A percentile compares a stretch with the other conserved stretches of the same genome.
Conservation (phyloP, 2,113 vertebrate genomes). For the Anguilla japonica region DNA sequence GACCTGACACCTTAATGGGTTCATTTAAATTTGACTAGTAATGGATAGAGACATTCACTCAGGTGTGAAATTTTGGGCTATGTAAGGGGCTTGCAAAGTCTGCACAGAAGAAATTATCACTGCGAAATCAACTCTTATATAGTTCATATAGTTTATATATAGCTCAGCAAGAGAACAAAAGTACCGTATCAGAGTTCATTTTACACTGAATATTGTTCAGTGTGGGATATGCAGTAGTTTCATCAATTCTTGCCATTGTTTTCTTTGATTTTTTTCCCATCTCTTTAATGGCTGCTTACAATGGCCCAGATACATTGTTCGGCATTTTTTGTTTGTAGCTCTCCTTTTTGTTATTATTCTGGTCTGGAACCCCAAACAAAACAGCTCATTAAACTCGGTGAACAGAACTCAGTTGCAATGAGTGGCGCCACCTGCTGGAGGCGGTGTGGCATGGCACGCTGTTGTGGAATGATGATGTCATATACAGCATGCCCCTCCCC, state of each 20-base stretch:
- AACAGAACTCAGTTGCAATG: slow-evolving; percentile 39
- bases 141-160: too few species aligned
- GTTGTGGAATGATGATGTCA: slow-evolving; percentile 13
- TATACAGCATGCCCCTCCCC: neutral
- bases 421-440: slow-evolving; percentile 49
- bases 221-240: neutral
- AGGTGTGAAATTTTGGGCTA: neutral
- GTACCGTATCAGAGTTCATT: too few species aligned
- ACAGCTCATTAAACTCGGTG: slow-evolving; percentile 48
- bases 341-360: slow-evolving; percentile 36
- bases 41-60: neutral
- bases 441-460: too few species aligned
- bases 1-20: too few species aligned
- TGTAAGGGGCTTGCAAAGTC: neutral
- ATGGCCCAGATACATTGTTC: neutral
- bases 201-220: too few species aligned
- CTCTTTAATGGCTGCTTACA: neutral
- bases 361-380: slow-evolving; percentile 53
- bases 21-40: neutral
- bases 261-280: neutral
- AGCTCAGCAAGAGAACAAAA: neutral
- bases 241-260: neutral
- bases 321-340: slow-evolving; percentile 11
- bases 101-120: neutral
- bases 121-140: too few species aligned